Evolutionary conservation across 2,797 vertebrate species (phyloP).

Genomic region (Phyllotis vaccarum): DNA sequence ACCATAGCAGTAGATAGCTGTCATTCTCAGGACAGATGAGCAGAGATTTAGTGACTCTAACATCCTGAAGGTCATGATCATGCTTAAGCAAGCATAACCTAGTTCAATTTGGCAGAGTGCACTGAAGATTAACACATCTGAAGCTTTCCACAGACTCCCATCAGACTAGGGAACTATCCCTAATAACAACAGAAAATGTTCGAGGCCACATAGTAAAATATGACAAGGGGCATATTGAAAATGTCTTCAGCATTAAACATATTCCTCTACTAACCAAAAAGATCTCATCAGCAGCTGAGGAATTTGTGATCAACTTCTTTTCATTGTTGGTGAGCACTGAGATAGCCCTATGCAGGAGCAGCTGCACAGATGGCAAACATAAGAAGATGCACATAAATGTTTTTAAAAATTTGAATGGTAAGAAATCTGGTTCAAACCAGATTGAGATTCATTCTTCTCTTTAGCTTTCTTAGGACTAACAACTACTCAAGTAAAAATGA

Average conservation of each 20-base stretch:
- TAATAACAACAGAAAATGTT: no score
- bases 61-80: not conserved
- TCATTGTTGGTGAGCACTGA: no score
- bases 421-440: not conserved
- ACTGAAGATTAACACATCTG: not conserved
- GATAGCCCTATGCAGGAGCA: not conserved
- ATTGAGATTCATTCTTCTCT: not conserved
- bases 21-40: not conserved
- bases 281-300: not conserved
- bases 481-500: constrained; percentile 3
- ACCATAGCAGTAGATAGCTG: not conserved
- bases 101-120: not conserved
- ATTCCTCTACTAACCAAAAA: not conserved
- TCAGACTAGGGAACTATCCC: no score
- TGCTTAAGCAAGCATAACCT: not conserved
- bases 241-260: not conserved
- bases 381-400: not conserved
- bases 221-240: not conserved
- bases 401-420: not conserved
- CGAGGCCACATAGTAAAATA: not conserved
- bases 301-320: no score
- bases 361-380: not conserved
- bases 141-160: not conserved
- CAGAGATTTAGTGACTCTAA: not conserved
- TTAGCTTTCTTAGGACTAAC: not conserved